Evolutionary conservation across 92 coral and sea anemone genomes (phyloP).

Genomic region (Porites lobata): DNA sequence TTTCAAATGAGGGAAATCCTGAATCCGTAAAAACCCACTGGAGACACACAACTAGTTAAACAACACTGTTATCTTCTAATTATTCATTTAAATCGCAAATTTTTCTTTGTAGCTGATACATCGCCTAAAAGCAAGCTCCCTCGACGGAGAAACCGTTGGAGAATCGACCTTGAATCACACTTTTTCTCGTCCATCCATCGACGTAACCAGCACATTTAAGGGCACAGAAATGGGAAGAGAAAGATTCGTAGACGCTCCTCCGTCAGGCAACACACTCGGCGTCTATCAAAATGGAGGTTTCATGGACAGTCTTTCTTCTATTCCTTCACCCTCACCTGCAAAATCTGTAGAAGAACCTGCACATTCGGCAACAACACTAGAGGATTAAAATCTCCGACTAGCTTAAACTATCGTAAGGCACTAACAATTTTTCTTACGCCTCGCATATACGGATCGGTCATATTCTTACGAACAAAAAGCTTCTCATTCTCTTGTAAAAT

Average conservation of each 20-base stretch:
- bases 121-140: constrained; percentile 31
- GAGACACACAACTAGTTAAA: background rate
- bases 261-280: background rate
- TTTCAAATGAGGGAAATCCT: no score
- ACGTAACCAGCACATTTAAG: constrained; percentile 16
- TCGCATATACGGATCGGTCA: no score
- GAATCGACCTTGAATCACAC: constrained; percentile 15
- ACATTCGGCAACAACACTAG: background rate
- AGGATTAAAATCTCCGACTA: background rate
- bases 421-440: no score
- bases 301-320: background rate
- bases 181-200: constrained; percentile 14
- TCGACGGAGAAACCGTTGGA: constrained; percentile 23
- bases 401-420: background rate
- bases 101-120: constrained; percentile 14
- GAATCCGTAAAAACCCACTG: background rate
- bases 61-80: background rate
- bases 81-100: background rate
- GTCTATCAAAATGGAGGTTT: constrained; percentile 20
- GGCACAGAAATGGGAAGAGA: constrained; percentile 34
- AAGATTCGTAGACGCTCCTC: constrained; percentile 13
- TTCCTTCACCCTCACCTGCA: constrained; percentile 11
- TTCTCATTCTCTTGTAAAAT: no score
- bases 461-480: no score
- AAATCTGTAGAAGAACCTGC: background rate